These are phyloP conservation scores for Phoxinus phoxinus DNA, from an alignment of 2,113 vertebrate species.

Conservation along the genomic window DNA sequence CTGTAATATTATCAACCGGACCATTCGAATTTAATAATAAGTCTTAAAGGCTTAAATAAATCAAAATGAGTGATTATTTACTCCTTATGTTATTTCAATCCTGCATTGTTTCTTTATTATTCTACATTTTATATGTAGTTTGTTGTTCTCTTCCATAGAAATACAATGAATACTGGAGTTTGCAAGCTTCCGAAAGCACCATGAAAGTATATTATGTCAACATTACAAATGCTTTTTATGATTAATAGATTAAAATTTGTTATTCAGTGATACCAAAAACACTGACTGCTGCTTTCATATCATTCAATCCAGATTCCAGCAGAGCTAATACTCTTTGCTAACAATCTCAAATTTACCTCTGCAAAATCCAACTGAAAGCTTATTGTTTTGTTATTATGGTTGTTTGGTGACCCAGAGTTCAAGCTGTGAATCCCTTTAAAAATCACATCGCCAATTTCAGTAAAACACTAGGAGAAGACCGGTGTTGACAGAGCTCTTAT, in stretches of 20 bases:
- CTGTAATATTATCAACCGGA: background rate
- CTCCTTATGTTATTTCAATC: background rate
- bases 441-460: conserved; percentile 27
- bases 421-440: conserved; percentile 3
- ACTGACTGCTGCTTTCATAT: background rate
- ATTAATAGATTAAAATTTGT: background rate
- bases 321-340: background rate
- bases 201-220: background rate
- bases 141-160: background rate
- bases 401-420: background rate
- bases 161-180: background rate
- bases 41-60: background rate
- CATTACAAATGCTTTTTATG: background rate
- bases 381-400: conserved; percentile 9
- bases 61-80: background rate
- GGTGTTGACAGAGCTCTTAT: conserved; percentile 21
- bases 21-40: background rate
- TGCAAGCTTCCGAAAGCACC: background rate
- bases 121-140: background rate
- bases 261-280: background rate
- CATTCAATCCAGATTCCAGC: background rate
- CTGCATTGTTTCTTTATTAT: background rate
- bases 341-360: background rate
- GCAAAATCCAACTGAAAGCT: background rate
- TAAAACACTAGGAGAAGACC: background rate